Evolutionary conservation across 2,888 invertebrate species (phyloP).

Genomic region (Drosophila colorata): DNA sequence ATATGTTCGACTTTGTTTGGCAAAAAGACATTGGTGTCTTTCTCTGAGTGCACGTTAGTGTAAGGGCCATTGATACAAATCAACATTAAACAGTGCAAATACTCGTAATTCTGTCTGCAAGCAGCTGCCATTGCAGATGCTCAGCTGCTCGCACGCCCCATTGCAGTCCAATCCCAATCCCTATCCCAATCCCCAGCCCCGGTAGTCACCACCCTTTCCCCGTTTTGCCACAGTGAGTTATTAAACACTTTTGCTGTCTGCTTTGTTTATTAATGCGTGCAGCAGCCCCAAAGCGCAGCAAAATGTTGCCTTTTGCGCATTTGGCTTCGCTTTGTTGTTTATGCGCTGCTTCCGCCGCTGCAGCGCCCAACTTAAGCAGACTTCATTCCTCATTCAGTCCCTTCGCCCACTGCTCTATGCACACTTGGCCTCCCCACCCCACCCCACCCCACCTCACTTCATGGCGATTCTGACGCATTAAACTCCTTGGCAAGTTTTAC

Average conservation of each 20-base stretch:
- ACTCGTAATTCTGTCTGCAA: constrained; percentile 8
- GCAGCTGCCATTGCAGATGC: constrained; percentile 41
- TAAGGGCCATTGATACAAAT: constrained; percentile 32
- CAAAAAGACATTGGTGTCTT: neutral
- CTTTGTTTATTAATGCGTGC: constrained; percentile 66
- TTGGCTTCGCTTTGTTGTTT: constrained; percentile 56
- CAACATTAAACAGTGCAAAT: constrained; percentile 24
- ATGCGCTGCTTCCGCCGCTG: constrained; percentile 55
- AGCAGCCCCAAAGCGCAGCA: constrained; percentile 43
- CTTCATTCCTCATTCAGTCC: neutral
- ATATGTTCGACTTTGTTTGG: no score
- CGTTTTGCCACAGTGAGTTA: constrained; percentile 53
- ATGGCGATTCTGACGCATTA: constrained; percentile 36
- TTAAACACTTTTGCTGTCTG: constrained; percentile 75
- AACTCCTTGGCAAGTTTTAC: constrained; percentile 46
- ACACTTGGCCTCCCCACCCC: neutral
- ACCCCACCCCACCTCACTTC: neutral
- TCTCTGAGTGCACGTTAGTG: neutral
- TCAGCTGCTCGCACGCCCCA: constrained; percentile 17
- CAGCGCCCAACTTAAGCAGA: constrained; percentile 5
- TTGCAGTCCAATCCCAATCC: constrained; percentile 1
- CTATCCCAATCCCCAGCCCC: neutral
- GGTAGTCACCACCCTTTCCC: neutral
- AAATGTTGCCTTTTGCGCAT: constrained; percentile 66
- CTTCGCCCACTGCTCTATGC: no score